phyloP scores from a whole-genome alignment of 2,797 vertebrate genomes.

The Naso thynnoides region DNA sequence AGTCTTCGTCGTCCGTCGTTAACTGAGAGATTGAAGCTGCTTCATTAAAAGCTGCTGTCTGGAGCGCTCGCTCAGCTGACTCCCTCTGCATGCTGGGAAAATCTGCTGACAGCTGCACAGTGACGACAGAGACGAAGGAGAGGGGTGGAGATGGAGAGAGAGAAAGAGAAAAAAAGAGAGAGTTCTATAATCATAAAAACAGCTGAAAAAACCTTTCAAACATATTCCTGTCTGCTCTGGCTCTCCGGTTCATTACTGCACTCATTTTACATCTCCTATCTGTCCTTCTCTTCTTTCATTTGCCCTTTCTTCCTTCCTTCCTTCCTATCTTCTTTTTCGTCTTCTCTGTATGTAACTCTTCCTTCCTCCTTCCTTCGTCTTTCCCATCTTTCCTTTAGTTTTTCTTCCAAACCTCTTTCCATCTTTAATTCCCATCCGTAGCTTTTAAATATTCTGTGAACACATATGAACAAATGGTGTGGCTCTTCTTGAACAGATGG shows the following conservation, averaged over 20 bases:
- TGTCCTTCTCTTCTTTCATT: conserved; percentile 43
- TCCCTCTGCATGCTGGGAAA: conserved; percentile 64
- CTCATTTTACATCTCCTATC: conserved; percentile 14
- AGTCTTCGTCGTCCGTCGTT: conserved; percentile 30
- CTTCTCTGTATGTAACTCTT: background rate
- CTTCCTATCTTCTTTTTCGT: background rate
- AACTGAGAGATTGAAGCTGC: conserved; percentile 64
- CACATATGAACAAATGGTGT: background rate
- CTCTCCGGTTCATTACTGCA: conserved; percentile 4
- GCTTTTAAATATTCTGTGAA: background rate
- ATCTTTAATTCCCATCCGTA: background rate
- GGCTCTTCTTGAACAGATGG: background rate
- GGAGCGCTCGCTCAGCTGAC: conserved; percentile 25
- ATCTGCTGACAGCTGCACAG: conserved; percentile 73
- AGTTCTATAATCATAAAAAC: conserved; percentile 37
- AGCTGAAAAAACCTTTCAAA: background rate
- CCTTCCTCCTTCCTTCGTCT: background rate
- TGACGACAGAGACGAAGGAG: conserved; percentile 16
- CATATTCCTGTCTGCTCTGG: conserved; percentile 13
- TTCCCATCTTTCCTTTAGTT: background rate
- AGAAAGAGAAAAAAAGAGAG: background rate
- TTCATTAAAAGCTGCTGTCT: conserved; percentile 72
- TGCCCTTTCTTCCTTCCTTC: background rate
- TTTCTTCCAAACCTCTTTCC: background rate
- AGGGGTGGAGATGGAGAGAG: conserved; percentile 2